Percentiles rank a stretch among this genome's conserved stretches.
phyloP scores from a whole-genome alignment of 1,140 invertebrate species.

The Oryctes rhinoceros region DNA sequence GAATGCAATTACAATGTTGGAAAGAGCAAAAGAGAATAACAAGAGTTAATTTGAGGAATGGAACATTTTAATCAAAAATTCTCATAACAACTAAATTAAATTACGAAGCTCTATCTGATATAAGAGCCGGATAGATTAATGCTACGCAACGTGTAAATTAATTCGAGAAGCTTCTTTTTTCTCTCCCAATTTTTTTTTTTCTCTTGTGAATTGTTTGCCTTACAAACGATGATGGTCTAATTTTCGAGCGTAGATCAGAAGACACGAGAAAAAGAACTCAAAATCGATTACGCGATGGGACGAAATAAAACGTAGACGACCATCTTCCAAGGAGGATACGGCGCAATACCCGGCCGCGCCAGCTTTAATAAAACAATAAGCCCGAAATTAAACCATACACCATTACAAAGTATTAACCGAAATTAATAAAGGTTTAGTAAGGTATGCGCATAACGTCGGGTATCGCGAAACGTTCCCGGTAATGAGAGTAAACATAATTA shows the following conservation, averaged over 20 bases:
- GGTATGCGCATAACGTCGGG: background rate
- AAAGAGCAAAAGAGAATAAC: no score
- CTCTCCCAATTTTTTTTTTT: background rate
- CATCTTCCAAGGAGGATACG: background rate
- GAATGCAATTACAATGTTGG: no score
- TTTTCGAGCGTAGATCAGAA: background rate
- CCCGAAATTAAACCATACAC: slow-evolving; percentile 25
- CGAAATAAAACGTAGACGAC: background rate
- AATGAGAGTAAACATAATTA: slow-evolving; percentile 35
- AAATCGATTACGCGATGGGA: slow-evolving; percentile 1
- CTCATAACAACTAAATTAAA: no score
- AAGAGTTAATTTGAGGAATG: no score
- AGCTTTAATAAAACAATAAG: slow-evolving; percentile 30
- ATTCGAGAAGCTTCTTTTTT: background rate
- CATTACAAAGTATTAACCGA: slow-evolving; percentile 28
- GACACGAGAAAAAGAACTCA: background rate
- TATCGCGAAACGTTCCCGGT: slow-evolving; percentile 1
- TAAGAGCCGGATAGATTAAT: no score
- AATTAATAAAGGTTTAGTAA: slow-evolving; percentile 35
- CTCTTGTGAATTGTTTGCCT: background rate
- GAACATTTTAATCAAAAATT: no score
- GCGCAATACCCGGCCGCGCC: background rate
- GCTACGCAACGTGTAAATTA: background rate
- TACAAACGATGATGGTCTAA: background rate
- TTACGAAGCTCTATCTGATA: no score